phyloP scores from a whole-genome alignment of 2,888 invertebrate genomes.

The Drepanosiphum platanoidis region DNA sequence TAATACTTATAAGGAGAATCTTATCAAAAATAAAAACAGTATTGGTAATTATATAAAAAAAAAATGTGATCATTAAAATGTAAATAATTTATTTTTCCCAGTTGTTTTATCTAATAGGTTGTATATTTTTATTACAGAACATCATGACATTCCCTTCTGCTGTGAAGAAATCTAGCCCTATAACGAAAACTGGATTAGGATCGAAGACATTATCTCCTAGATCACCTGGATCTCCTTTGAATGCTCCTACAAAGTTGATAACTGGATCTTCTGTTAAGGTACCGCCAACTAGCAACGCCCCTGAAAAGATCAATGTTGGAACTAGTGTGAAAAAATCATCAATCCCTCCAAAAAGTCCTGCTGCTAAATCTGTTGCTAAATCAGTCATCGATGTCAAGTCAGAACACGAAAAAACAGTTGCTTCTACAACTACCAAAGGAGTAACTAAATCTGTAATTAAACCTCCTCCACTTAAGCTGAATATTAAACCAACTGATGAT shows the following conservation, averaged over 20 bases:
- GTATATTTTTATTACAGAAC: constrained; percentile 34
- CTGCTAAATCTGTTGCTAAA: constrained; percentile 27
- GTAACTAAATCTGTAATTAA: constrained; percentile 17
- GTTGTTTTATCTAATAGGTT: background rate
- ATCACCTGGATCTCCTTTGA: constrained; percentile 37
- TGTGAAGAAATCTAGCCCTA: constrained; percentile 36
- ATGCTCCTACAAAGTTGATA: background rate
- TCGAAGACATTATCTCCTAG: constrained; percentile 34
- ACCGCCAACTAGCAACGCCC: background rate
- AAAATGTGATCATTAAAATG: too few relatives aligned
- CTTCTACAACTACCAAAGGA: constrained; percentile 15
- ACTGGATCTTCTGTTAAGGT: constrained; percentile 6
- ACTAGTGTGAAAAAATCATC: constrained; percentile 22
- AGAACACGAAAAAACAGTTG: background rate
- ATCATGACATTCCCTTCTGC: constrained; percentile 47
- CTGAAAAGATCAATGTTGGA: background rate
- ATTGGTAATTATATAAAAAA: too few relatives aligned
- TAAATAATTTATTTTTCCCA: too few relatives aligned
- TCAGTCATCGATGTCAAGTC: constrained; percentile 14
- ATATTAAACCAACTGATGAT: constrained; percentile 8
- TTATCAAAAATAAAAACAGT: too few relatives aligned
- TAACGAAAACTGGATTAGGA: constrained; percentile 38
- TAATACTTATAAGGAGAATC: too few relatives aligned
- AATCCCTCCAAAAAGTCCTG: constrained; percentile 2
- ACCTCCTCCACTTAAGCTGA: constrained; percentile 47